Evolutionary conservation across 1,140 invertebrate species (phyloP).

Genomic region (Galleria mellonella): DNA sequence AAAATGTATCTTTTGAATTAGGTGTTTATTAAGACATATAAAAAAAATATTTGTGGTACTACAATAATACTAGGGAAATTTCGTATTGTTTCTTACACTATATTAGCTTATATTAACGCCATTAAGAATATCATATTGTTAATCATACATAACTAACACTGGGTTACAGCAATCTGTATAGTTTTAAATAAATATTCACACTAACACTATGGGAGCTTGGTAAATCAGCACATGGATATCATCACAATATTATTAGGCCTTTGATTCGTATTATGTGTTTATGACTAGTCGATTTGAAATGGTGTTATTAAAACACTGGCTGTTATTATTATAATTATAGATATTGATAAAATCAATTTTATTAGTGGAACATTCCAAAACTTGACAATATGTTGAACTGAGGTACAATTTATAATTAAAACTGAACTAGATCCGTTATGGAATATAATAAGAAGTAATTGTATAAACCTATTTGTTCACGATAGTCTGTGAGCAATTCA

Average conservation of each 20-base stretch:
- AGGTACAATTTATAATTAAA: constrained; percentile 27
- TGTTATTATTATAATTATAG: neutral
- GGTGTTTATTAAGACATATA: neutral
- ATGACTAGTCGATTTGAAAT: constrained; percentile 12
- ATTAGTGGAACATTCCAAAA: constrained; percentile 13
- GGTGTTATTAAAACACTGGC: no score
- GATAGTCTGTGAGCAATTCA: no score
- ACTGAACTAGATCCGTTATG: neutral
- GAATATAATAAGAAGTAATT: neutral
- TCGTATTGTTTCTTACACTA: neutral
- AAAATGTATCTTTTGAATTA: constrained; percentile 2
- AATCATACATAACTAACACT: constrained; percentile 3
- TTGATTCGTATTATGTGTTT: constrained; percentile 16
- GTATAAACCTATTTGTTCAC: no score
- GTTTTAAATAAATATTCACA: constrained; percentile 9
- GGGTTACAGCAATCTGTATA: neutral
- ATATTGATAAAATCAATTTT: constrained; percentile 6
- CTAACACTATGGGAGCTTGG: constrained; percentile 35
- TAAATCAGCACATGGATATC: constrained; percentile 13
- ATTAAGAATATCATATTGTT: constrained; percentile 2
- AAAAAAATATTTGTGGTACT: no score
- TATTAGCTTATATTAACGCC: constrained; percentile 5
- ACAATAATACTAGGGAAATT: no score
- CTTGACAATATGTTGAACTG: constrained; percentile 33
- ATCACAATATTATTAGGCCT: neutral